Percentiles rank a stretch among this genome's conserved stretches.
phyloP scores from a whole-genome alignment of 2,888 invertebrate genomes.

The Oscheius onirici region DNA sequence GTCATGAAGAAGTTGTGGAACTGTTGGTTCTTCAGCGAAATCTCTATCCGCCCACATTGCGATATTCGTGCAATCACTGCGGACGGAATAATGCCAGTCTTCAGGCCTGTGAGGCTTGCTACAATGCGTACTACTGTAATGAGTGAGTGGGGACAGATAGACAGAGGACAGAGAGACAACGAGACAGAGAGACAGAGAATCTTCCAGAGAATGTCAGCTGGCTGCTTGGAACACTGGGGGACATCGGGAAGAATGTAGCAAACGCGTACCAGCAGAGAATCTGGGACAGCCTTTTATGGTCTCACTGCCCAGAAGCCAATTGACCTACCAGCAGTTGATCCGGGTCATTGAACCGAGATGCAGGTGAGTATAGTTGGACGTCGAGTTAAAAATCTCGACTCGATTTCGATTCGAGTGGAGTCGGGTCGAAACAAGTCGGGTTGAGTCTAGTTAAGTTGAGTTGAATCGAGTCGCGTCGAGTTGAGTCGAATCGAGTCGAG shows the following conservation, averaged over 20 bases:
- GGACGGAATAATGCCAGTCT: conserved; percentile 61
- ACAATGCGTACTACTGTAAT: conserved; percentile 75
- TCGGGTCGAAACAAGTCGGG: no score
- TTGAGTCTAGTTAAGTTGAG: no score
- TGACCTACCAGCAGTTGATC: conserved; percentile 72
- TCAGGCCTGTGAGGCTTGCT: conserved; percentile 73
- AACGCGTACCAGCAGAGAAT: conserved; percentile 55
- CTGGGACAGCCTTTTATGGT: conserved; percentile 74
- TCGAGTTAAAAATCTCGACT: no score
- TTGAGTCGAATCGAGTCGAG: no score
- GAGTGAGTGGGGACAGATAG: conserved; percentile 67
- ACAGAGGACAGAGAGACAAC: not conserved
- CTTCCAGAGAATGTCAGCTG: conserved; percentile 73
- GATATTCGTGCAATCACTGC: conserved; percentile 59
- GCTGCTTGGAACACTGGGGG: conserved; percentile 72
- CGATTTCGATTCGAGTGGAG: no score
- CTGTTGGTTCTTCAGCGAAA: conserved; percentile 71
- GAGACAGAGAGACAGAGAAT: not conserved
- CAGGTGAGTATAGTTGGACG: no score
- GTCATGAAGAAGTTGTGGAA: conserved; percentile 72
- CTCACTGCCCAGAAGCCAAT: conserved; percentile 73
- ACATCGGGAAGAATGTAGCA: conserved; percentile 58
- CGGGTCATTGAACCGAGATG: conserved; percentile 37
- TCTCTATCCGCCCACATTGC: conserved; percentile 49
- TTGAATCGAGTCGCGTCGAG: no score